These are phyloP conservation scores for Caenorhabditis brenneri DNA, from an alignment of 1,140 invertebrate species.

Conservation along the genomic window DNA sequence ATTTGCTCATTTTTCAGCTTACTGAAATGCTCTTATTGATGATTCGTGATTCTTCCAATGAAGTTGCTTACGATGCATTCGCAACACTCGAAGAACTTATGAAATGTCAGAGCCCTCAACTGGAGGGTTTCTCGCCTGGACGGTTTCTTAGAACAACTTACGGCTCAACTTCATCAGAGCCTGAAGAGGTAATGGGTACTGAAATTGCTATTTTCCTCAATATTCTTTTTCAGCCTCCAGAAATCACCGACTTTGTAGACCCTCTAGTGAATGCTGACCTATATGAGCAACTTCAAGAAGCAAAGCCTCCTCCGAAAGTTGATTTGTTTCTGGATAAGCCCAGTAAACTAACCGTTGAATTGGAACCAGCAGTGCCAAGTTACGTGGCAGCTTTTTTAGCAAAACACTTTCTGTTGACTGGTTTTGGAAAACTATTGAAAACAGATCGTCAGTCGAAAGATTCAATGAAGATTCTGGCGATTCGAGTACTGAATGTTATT, in stretches of 20 bases:
- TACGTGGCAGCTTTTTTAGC: not conserved
- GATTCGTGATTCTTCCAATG: slow-evolving; percentile 10
- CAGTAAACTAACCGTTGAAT: not conserved
- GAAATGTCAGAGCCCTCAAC: not conserved
- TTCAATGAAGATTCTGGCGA: slow-evolving; percentile 23
- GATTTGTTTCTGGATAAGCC: not conserved
- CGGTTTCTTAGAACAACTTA: not conserved
- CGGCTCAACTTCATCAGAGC: not conserved
- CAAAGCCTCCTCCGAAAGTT: not conserved
- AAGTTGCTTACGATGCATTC: slow-evolving; percentile 17
- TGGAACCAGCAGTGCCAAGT: not conserved
- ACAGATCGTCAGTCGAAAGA: slow-evolving; percentile 21
- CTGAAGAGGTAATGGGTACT: not conserved
- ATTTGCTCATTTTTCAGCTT: not conserved
- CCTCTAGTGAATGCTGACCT: not conserved
- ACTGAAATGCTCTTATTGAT: slow-evolving; percentile 3
- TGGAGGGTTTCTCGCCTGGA: not conserved
- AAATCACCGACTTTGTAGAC: not conserved
- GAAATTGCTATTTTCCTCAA: not conserved
- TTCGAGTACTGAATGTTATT: slow-evolving; percentile 1
- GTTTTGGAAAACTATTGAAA: not conserved
- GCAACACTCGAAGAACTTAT: not conserved
- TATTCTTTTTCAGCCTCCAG: not conserved
- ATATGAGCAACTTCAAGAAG: slow-evolving; percentile 2
- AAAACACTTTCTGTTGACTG: not conserved